Percentiles rank a stretch among this genome's conserved stretches.
phyloP scores from a whole-genome alignment of 2,888 invertebrate species.

The Cheiracanthium punctorium region DNA sequence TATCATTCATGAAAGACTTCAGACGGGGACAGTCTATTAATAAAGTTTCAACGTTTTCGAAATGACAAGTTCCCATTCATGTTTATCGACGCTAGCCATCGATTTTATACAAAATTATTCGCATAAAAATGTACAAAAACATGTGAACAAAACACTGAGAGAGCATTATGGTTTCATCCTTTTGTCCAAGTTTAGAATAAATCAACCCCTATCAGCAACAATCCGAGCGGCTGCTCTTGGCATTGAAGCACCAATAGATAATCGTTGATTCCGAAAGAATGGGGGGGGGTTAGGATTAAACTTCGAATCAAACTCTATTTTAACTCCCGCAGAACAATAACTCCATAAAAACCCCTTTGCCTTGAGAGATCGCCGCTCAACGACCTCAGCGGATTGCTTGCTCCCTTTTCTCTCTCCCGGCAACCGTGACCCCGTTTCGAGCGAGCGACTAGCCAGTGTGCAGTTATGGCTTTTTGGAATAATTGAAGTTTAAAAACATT shows the following conservation, averaged over 20 bases:
- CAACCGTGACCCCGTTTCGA: constrained; percentile 66
- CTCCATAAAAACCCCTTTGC: constrained; percentile 42
- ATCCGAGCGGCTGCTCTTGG: constrained; percentile 21
- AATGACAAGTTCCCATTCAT: neutral
- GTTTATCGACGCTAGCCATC: neutral
- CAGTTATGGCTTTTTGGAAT: constrained; percentile 49
- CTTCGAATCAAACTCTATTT: constrained; percentile 51
- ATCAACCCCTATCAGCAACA: constrained; percentile 41
- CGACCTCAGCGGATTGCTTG: constrained; percentile 56
- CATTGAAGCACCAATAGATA: constrained; percentile 32
- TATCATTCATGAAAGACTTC: too few relatives aligned
- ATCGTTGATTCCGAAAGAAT: constrained; percentile 21
- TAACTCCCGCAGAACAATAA: constrained; percentile 52
- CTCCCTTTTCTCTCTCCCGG: constrained; percentile 43
- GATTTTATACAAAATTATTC: neutral
- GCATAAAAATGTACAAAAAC: neutral
- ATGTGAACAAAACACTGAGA: neutral
- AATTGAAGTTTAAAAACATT: constrained; percentile 65
- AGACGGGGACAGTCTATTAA: neutral
- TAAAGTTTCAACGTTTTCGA: neutral
- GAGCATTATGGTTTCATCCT: constrained; percentile 18
- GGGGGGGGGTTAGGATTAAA: constrained; percentile 42
- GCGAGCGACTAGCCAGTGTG: constrained; percentile 50
- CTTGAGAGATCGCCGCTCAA: constrained; percentile 64
- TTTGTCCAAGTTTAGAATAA: constrained; percentile 48